Percentiles rank a stretch among this genome's conserved stretches.
These are phyloP conservation scores for Stenurella melanura DNA, from an alignment of 2,888 invertebrate species.

Conservation along the genomic window DNA sequence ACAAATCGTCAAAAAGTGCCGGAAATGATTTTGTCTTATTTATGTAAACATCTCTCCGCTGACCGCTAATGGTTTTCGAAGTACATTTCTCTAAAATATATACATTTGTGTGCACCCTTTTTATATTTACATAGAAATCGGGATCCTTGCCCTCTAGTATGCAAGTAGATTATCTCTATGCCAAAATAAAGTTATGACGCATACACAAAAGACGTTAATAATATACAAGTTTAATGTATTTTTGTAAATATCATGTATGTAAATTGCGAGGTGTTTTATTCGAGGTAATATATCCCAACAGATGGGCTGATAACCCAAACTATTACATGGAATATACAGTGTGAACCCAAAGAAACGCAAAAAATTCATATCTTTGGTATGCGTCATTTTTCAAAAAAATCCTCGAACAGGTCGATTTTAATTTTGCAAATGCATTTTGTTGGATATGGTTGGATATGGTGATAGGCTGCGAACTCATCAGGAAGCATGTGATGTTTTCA, in stretches of 20 bases:
- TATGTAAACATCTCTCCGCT: not conserved
- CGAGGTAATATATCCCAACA: not conserved
- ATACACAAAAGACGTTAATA: slow-evolving; percentile 11
- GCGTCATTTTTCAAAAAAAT: too few relatives aligned
- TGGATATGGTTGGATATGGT: too few relatives aligned
- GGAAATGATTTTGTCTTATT: slow-evolving; percentile 18
- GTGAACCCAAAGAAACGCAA: too few relatives aligned
- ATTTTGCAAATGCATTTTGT: too few relatives aligned
- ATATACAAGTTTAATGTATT: slow-evolving; percentile 1
- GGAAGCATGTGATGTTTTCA: too few relatives aligned
- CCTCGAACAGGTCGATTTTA: too few relatives aligned
- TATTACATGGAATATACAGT: not conserved
- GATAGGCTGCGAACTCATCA: too few relatives aligned
- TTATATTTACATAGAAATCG: slow-evolving; percentile 28
- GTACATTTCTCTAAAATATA: slow-evolving; percentile 3
- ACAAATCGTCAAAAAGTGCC: slow-evolving; percentile 2
- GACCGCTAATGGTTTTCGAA: slow-evolving; percentile 28
- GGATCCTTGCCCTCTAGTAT: not conserved
- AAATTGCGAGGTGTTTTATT: slow-evolving; percentile 6
- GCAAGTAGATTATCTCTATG: slow-evolving; percentile 12
- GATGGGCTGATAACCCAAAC: not conserved
- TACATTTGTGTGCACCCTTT: slow-evolving; percentile 28
- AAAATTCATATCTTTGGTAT: too few relatives aligned
- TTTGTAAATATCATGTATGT: slow-evolving; percentile 7
- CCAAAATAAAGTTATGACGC: slow-evolving; percentile 11